phyloP scores from a whole-genome alignment of 2,113 vertebrate species.

The Ellobius talpinus region DNA sequence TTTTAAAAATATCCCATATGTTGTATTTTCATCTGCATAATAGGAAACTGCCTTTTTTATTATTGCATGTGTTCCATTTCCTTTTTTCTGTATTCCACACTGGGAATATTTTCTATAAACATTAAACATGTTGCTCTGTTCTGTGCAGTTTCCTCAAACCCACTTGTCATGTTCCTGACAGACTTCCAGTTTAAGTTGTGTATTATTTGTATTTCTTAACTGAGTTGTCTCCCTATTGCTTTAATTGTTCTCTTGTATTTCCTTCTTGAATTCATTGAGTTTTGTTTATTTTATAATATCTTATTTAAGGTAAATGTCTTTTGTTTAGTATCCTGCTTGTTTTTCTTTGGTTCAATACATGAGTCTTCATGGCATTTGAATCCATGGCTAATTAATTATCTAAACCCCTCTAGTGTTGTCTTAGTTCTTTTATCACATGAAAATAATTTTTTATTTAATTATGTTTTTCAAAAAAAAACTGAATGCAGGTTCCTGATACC shows the following conservation, averaged over 20 bases:
- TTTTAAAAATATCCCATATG: conserved; percentile 13
- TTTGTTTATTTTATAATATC: conserved; percentile 46
- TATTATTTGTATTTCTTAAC: not conserved
- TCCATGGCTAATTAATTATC: not conserved
- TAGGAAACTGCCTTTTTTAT: not conserved
- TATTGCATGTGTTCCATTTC: conserved; percentile 5
- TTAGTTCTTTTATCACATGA: not conserved
- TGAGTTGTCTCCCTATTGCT: not conserved
- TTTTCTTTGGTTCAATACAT: not conserved
- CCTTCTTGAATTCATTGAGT: not conserved
- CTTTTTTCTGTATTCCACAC: conserved; percentile 25
- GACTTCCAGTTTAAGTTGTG: not conserved
- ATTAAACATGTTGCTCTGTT: conserved; percentile 17
- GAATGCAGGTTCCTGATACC: not conserved
- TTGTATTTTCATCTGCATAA: conserved; percentile 16
- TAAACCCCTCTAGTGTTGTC: not conserved
- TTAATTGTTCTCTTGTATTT: not conserved
- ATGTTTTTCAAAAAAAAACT: not conserved
- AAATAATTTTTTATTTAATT: conserved; percentile 42
- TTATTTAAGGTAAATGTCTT: conserved; percentile 23
- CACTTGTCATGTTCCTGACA: not conserved
- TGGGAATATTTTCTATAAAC: conserved; percentile 42
- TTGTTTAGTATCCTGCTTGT: not conserved
- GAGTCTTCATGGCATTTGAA: not conserved
- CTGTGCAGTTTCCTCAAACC: not conserved